Base-by-base conservation (phyloP, 2,888 invertebrate species). In the Nomada lathburiana region DNA sequence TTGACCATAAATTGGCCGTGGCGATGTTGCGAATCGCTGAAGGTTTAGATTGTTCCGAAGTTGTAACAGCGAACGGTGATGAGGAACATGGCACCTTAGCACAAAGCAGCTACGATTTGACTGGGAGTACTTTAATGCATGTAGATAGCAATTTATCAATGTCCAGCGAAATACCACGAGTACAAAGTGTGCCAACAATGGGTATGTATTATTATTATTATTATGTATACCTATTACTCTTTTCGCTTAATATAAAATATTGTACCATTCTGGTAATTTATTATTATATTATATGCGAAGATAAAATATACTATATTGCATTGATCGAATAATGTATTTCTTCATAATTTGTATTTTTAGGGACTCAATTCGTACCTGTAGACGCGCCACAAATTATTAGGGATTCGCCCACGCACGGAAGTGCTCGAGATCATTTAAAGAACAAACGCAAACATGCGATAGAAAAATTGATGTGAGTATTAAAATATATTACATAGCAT, bases 1-100 rank as follows among this genome's bases (percentile, higher is more conserved):
- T 99, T 94, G 98, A 99, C 91, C 96, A 97, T 91, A 97, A 98
- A 65, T 95, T 98, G 90, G 97, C 98, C 0, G 98, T 99, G 5
- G 97, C 97, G 0, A 97, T 99, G 85, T 94, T 99, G 10, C 96
- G 99, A 36, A 95, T 98, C 44, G 95, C 96, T 0, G 97, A 97
- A 88, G 99, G 99, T 0, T 94, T 99, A 73, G 98, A 99, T 94
- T 97, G 96, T 93, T 95, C 96, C 9, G 94, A 94, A 88, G 92
- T 75, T 53, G 77, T 60, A 1, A 90, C 88, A 53, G 88, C 89
- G 13, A 88, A 88, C n/a, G 87, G 88, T 20, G 91, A 92, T 36
- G 93, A 94, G 2, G 93, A 94, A 52, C 90, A 92, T 3, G 90
- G 89, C 3, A 77, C 68, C 36, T 81, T 93, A n/a, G 92, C 92